These are phyloP conservation scores for Philopotamus ludificatus DNA, from an alignment of 1,140 invertebrate genomes.

Conservation along the genomic window DNA sequence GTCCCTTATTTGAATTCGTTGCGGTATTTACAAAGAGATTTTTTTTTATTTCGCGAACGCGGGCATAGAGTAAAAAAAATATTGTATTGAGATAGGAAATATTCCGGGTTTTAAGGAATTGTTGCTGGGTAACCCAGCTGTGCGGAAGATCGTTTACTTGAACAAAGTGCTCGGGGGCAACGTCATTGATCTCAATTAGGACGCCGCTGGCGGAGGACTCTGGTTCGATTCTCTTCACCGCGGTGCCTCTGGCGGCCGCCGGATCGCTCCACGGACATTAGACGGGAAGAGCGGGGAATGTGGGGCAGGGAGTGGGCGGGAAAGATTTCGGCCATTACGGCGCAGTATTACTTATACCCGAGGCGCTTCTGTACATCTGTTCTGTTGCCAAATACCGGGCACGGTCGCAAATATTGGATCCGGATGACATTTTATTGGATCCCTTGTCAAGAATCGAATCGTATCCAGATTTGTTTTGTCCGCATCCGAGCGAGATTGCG, in stretches of 20 bases:
- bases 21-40: constrained; percentile 6
- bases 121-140: constrained; percentile 22
- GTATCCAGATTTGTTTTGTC: too few relatives aligned
- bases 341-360: background rate
- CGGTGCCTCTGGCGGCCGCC: constrained; percentile 8
- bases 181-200: constrained; percentile 42
- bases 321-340: constrained; percentile 17
- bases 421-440: too few relatives aligned
- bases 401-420: too few relatives aligned
- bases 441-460: too few relatives aligned
- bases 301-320: background rate
- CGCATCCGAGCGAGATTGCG: too few relatives aligned
- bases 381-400: too few relatives aligned
- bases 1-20: background rate
- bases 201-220: background rate
- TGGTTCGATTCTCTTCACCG: constrained; percentile 13
- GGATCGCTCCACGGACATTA: background rate
- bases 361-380: constrained; percentile 3
- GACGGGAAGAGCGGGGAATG: background rate
- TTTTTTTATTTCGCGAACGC: too few relatives aligned
- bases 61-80: too few relatives aligned
- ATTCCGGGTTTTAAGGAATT: background rate
- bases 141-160: constrained; percentile 33
- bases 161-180: constrained; percentile 31
- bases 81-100: background rate